Evolutionary conservation across 2,888 invertebrate species (phyloP).

Genomic region (Drosophila bunnanda): DNA sequence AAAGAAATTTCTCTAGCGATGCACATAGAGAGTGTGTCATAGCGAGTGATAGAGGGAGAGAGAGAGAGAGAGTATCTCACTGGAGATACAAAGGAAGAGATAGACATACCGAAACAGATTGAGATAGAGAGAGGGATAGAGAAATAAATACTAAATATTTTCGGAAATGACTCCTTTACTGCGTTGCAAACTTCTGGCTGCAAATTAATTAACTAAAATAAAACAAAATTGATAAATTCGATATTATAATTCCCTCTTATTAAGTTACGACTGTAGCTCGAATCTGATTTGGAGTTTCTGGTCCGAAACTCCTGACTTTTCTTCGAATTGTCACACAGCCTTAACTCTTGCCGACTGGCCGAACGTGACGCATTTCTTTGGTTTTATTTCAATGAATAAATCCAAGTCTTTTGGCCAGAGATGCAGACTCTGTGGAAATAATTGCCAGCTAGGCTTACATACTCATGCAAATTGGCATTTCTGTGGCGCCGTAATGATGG

Average conservation of each 20-base stretch:
- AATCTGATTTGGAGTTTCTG: conserved; percentile 8
- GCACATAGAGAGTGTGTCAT: too few species aligned
- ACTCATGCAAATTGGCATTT: conserved; percentile 56
- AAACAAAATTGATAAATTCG: too few species aligned
- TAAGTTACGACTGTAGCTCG: conserved; percentile 6
- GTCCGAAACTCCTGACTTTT: conserved; percentile 24
- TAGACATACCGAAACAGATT: too few species aligned
- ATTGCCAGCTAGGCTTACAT: conserved; percentile 38
- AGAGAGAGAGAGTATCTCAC: too few species aligned
- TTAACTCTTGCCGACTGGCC: conserved; percentile 33
- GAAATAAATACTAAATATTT: too few species aligned
- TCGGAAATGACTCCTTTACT: too few species aligned
- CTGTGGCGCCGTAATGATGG: conserved; percentile 63
- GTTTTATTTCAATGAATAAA: conserved; percentile 49
- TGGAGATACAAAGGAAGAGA: too few species aligned
- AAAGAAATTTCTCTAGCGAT: too few species aligned
- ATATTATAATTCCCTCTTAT: background rate
- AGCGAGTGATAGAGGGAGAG: too few species aligned
- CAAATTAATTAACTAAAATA: too few species aligned
- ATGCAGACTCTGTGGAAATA: conserved; percentile 37
- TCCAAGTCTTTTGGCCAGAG: conserved; percentile 9
- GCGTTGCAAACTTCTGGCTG: too few species aligned
- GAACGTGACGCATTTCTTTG: conserved; percentile 53
- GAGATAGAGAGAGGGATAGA: too few species aligned
- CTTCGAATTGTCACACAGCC: conserved; percentile 60